Base-by-base conservation (phyloP, 2,113 vertebrate genomes). In the Strix aluco region DNA sequence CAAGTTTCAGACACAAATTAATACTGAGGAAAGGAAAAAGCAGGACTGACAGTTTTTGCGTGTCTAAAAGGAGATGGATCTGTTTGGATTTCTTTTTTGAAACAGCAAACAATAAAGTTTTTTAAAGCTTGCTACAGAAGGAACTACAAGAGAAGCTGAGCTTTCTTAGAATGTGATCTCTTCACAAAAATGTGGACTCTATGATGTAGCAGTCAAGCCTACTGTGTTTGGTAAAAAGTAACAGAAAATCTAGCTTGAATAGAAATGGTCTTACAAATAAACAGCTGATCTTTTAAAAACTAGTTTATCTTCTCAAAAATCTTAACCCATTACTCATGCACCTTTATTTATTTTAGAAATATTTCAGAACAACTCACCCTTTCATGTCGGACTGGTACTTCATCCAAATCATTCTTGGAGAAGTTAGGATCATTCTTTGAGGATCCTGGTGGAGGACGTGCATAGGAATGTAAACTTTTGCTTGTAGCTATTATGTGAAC, bases 401-500 rank as follows among this genome's bases (percentile, higher is more conserved):
- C 99, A 93, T 99, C 98, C 97, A 98, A 98, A 96, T 99, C 98
- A 94, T 97, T 98, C 97, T 98, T 99, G 88, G 99, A 98, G 83
- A 98, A 98, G 86, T 92, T 98, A 70, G 98, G 86, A 92, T 98
- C 98, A 70, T 97, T 96, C 97, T 99, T 99, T 55, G 99, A 98
- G 88, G 98, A 98, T 94, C 98, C 98, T 92, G 99, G 98, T 34
- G 99, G 99, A 89, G 99, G 99, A 74, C 99, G 99, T 85, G 99
- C 99, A 67, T 99, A 99, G 99, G 99, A 99, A 99, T 99, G 99
- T 99, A 99, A 99, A 99, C 99, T 99, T 98, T 99, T 99, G 97
- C 99, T 99, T 98, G 98, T 99, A 97, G 99, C 99, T 98, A 99
- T 99, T 97, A 99, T 99, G 97, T 99, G 99, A 96, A 99, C 99